These are phyloP conservation scores for Tadarida brasiliensis DNA, from an alignment of 2,797 vertebrate species.

Conservation along the genomic window DNA sequence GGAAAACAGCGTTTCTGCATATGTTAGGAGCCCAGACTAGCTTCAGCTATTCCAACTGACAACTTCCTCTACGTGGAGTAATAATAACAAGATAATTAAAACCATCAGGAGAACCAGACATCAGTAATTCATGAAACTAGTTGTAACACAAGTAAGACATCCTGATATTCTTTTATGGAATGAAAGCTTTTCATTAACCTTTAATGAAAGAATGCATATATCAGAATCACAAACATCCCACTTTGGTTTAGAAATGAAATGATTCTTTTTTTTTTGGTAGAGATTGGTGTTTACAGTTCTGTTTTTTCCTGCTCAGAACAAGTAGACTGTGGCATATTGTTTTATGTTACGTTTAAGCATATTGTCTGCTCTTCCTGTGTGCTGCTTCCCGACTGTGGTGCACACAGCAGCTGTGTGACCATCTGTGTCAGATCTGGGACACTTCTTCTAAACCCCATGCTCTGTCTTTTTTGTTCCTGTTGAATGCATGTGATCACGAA, in stretches of 20 bases:
- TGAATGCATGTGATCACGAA: background rate
- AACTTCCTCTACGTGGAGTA: background rate
- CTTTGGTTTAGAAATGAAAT: background rate
- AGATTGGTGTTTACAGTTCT: slow-evolving; percentile 41
- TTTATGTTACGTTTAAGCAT: background rate
- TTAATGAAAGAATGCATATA: background rate
- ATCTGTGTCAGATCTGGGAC: slow-evolving; percentile 13
- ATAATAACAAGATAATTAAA: background rate
- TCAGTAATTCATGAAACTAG: slow-evolving; percentile 47
- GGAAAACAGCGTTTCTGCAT: background rate
- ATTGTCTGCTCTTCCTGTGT: slow-evolving; percentile 21
- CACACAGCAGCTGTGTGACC: slow-evolving; percentile 8
- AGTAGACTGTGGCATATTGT: slow-evolving; percentile 20
- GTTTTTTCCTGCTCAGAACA: slow-evolving; percentile 18
- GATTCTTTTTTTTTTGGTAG: background rate
- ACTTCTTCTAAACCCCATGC: background rate
- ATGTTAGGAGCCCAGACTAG: background rate
- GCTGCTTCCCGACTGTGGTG: background rate
- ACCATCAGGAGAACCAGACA: background rate
- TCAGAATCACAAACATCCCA: background rate
- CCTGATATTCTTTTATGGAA: background rate
- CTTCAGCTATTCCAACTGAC: background rate
- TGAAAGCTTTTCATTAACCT: background rate
- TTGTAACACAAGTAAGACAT: background rate
- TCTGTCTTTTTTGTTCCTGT: background rate